Evolutionary conservation across 2,113 vertebrate genomes (phyloP).

Genomic region (Eptatretus burgeri): DNA sequence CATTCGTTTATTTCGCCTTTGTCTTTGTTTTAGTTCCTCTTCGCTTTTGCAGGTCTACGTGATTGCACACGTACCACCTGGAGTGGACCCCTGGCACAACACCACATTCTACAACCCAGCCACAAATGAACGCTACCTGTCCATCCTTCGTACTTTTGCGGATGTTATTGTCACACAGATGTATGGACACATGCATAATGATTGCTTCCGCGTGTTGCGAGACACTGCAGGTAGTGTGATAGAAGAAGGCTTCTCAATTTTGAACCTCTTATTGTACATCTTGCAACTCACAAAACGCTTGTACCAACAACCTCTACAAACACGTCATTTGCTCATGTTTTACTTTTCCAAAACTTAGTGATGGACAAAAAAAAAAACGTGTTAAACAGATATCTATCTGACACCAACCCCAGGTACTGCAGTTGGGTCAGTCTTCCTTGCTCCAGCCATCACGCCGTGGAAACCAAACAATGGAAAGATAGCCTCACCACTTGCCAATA

Average conservation of each 20-base stretch:
- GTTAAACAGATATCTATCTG: too few relatives aligned
- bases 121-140: slow-evolving; percentile 42
- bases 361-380: too few relatives aligned
- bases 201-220: slow-evolving; percentile 61
- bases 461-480: background rate
- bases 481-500: slow-evolving; percentile 22
- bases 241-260: too few relatives aligned
- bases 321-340: too few relatives aligned
- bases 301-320: too few relatives aligned
- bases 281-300: too few relatives aligned
- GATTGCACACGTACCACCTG: slow-evolving; percentile 58
- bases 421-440: background rate
- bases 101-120: slow-evolving; percentile 25
- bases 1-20: background rate
- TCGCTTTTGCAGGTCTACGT: slow-evolving; percentile 35
- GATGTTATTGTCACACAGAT: slow-evolving; percentile 45
- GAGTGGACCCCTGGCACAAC: slow-evolving; percentile 32
- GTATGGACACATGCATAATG: slow-evolving; percentile 71
- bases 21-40: background rate
- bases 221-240: slow-evolving; percentile 28
- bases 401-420: too few relatives aligned
- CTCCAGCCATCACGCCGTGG: slow-evolving; percentile 4
- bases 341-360: too few relatives aligned
- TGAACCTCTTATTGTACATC: too few relatives aligned
- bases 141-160: slow-evolving; percentile 42